Conservation (phyloP, 2,888 invertebrate species). For the Litoditis marina region DNA sequence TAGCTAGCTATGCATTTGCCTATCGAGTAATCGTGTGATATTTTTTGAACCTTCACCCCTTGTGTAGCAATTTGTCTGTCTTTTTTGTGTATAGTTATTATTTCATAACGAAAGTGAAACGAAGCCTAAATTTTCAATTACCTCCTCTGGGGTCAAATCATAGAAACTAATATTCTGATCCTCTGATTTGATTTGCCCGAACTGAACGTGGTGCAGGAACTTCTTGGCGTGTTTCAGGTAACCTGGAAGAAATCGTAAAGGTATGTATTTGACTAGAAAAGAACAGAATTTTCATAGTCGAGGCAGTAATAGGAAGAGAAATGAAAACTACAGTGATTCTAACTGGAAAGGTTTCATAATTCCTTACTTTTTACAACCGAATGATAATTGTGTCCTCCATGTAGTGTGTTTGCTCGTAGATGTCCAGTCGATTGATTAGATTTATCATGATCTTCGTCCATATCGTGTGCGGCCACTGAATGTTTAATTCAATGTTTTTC, state of each 20-base stretch:
- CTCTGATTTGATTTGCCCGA: slow-evolving; percentile 40
- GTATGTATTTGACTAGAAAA: neutral
- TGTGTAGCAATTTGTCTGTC: no score
- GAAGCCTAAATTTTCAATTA: no score
- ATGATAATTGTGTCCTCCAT: slow-evolving; percentile 20
- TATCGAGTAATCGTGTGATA: no score
- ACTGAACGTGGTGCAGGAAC: slow-evolving; percentile 40
- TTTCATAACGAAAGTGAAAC: no score
- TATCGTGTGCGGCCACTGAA: neutral
- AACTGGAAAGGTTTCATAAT: no score
- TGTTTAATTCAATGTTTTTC: neutral
- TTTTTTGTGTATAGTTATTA: no score
- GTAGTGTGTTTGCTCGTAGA: neutral
- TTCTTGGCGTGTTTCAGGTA: slow-evolving; percentile 53
- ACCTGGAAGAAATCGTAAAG: slow-evolving; percentile 35
- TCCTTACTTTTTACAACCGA: slow-evolving; percentile 28
- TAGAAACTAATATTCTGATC: slow-evolving; percentile 35
- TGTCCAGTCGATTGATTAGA: neutral
- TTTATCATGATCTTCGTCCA: slow-evolving; percentile 2
- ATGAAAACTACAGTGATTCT: no score
- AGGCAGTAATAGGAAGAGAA: no score
- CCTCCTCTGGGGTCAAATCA: slow-evolving; percentile 41
- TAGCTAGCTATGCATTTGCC: no score
- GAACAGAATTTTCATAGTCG: no score
- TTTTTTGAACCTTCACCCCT: no score